A percentile compares a stretch with the other conserved stretches of the same genome.
Evolutionary conservation across 1,140 invertebrate genomes (phyloP).

Genomic region (Euwallacea fornicatus): DNA sequence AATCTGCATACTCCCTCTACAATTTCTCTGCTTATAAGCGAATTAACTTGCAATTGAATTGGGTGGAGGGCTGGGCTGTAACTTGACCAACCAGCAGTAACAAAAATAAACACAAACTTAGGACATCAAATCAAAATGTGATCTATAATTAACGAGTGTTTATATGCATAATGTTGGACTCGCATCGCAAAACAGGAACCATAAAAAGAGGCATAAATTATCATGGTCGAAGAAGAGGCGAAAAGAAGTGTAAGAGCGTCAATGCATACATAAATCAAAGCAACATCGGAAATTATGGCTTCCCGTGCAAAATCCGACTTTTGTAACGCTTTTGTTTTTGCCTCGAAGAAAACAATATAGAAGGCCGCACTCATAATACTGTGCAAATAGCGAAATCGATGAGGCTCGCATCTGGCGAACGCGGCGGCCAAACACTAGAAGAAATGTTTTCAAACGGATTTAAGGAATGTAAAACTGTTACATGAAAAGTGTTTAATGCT

Average conservation of each 20-base stretch:
- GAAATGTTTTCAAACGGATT: not conserved
- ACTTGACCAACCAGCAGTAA: no score
- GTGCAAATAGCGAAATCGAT: no score
- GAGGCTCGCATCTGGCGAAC: not conserved
- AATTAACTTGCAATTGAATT: no score
- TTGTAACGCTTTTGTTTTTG: conserved; percentile 3
- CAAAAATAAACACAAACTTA: no score
- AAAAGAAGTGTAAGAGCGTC: conserved; percentile 1
- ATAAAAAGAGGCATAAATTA: no score
- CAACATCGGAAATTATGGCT: not conserved
- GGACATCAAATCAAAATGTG: no score
- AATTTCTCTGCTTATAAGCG: no score
- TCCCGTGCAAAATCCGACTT: conserved; percentile 1
- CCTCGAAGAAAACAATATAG: not conserved
- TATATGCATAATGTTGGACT: no score
- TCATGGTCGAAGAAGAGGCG: not conserved
- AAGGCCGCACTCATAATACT: not conserved
- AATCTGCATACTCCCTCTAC: no score
- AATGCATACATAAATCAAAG: conserved; percentile 6
- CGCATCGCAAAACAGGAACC: no score
- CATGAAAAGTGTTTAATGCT: not conserved
- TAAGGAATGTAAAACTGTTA: not conserved
- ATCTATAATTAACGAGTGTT: no score
- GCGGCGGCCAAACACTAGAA: not conserved
- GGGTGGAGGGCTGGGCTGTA: no score